These are phyloP conservation scores for Chaenogobius annularis DNA, from an alignment of 2,113 vertebrate genomes.

Conservation along the genomic window DNA sequence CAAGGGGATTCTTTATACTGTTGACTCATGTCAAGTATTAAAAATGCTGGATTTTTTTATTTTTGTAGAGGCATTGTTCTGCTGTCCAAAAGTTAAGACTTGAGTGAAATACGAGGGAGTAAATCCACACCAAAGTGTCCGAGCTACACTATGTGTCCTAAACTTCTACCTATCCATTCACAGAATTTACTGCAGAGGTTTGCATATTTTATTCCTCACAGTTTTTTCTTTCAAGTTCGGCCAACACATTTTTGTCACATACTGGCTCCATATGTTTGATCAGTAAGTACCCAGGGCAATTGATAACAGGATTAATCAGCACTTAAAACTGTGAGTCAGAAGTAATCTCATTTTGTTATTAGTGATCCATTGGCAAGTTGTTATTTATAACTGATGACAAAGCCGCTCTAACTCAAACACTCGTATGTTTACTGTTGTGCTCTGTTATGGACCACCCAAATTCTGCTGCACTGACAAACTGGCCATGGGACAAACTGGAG, in stretches of 20 bases:
- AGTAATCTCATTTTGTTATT: background rate
- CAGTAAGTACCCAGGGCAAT: conserved; percentile 19
- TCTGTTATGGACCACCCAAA: conserved; percentile 44
- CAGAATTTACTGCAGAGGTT: conserved; percentile 57
- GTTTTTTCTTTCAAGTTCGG: conserved; percentile 51
- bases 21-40: conserved; percentile 15
- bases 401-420: conserved; percentile 20
- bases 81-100: conserved; percentile 11
- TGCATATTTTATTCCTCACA: conserved; percentile 51
- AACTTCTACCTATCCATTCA: conserved; percentile 17
- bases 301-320: conserved; percentile 23
- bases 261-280: conserved; percentile 57
- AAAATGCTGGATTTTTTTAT: conserved; percentile 38
- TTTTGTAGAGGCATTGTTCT: conserved; percentile 10
- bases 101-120: conserved; percentile 44
- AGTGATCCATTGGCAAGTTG: background rate
- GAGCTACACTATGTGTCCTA: conserved; percentile 34
- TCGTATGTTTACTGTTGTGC: conserved; percentile 24
- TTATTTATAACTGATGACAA: conserved; percentile 42
- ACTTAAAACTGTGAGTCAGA: background rate
- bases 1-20: conserved; percentile 17
- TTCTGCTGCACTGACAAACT: conserved; percentile 16
- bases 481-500: conserved; percentile 9
- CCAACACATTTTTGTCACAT: conserved; percentile 59
- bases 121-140: conserved; percentile 32